Conservation (phyloP, 2,113 vertebrate genomes). For the Mormoops blainvillei region DNA sequence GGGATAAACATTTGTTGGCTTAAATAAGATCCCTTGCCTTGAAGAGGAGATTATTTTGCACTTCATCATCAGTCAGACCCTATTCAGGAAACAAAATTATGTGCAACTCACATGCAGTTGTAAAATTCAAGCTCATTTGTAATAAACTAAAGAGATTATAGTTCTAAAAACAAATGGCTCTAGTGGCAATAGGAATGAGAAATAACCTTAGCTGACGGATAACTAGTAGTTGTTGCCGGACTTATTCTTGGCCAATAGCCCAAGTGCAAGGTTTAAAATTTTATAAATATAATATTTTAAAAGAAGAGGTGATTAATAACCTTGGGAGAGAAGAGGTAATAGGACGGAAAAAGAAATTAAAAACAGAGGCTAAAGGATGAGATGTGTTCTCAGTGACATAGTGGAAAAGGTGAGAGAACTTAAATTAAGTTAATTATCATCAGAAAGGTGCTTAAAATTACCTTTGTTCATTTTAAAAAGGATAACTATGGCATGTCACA, state of each 20-base stretch:
- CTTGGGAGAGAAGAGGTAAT: neutral
- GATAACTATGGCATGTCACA: neutral
- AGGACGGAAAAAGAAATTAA: neutral
- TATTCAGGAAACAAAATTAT: neutral
- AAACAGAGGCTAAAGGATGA: neutral
- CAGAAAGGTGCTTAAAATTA: constrained; percentile 36
- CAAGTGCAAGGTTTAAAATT: neutral
- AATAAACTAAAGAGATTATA: neutral
- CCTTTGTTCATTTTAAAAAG: neutral
- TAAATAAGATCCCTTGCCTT: constrained; percentile 21
- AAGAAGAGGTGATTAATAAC: neutral
- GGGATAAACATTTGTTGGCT: neutral
- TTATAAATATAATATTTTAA: constrained; percentile 18
- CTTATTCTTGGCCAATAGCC: neutral
- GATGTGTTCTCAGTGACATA: neutral
- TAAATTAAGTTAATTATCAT: constrained; percentile 25
- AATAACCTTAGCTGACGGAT: neutral
- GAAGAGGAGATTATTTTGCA: constrained; percentile 31
- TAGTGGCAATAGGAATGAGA: neutral
- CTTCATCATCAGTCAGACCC: constrained; percentile 3
- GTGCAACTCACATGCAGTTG: neutral
- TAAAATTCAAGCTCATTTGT: neutral
- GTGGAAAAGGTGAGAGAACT: neutral
- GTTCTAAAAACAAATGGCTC: neutral
- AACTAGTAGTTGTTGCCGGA: neutral